Evolutionary conservation across 2,113 vertebrate genomes (phyloP), one percentile per base, ranked within the genome.

Genomic region (Thryonomys swinderianus): DNA sequence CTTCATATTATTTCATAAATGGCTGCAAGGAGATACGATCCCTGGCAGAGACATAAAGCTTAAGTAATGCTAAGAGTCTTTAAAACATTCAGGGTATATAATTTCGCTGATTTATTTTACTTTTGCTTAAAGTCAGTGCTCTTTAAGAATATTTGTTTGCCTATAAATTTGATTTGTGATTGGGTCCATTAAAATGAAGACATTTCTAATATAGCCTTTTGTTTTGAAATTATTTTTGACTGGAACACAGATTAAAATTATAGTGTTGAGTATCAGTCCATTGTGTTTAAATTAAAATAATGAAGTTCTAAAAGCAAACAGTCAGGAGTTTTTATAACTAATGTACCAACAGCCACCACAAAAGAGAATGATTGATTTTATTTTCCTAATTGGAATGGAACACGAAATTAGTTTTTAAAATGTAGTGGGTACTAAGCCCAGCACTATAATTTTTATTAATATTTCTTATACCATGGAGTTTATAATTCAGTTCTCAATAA

Each of bases 141-240:
- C 79, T 57, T 76, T 61, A 55, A 81, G 25, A 88, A 71, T 51
- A 62, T 18, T 91, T 79, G 74, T 90, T 87, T 87, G 74, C 21
- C 59, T 81, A 66, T 37, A 85, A 88, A 92, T 90, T 94, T 96
- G 42, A 90, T 82, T 93, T 95, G 67, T 95, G 61, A 79, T 45
- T 90, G 34, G 95, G 73, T 88, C 25, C 34, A 86, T 40, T 61
- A 82, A 95, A 92, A 92, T 85, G 62, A 83, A 91, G 48, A 23
- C 12, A 78, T 92, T 95, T 92, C 69, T 71, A 74, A 85, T 27
- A 69, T 17, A 93, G n/a, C 21, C 78, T 94, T 84, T 89, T 27
- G 3, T 80, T 90, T 85, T 94, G 55, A 86, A 73, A 21, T 93
- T 91, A 10, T 74, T 62, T 91, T 92, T 90, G 14, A 89, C 40